Evolutionary conservation across 2,888 invertebrate genomes (phyloP).

Genomic region (Teinopalpus imperialis): DNA sequence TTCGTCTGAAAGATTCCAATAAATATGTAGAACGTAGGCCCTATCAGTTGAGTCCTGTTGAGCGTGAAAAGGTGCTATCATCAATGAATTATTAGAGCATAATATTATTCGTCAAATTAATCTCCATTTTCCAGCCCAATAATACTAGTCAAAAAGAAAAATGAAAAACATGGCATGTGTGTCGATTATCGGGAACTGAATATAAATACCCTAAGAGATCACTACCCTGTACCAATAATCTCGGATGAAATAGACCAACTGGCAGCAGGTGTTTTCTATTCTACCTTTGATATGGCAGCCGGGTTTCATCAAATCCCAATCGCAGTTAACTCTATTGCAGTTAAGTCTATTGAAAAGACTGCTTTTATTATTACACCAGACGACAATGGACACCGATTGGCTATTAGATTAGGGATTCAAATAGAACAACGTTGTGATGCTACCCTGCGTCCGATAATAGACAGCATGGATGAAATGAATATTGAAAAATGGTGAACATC

Average conservation of each 20-base stretch:
- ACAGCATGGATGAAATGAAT: no score
- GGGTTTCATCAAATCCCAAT: conserved; percentile 23
- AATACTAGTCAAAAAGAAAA: conserved; percentile 24
- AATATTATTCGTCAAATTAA: no score
- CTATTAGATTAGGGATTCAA: no score
- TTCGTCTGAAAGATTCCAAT: conserved; percentile 23
- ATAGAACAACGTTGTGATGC: no score
- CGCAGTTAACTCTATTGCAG: not conserved
- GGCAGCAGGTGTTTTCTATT: conserved; percentile 1
- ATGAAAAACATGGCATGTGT: no score
- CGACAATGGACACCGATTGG: no score
- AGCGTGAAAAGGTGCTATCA: conserved; percentile 25
- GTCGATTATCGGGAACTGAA: no score
- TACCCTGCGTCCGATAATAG: no score
- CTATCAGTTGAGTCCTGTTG: conserved; percentile 18
- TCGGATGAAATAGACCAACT: conserved; percentile 17
- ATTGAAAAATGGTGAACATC: no score
- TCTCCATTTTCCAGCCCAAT: conserved; percentile 30
- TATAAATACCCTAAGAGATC: conserved; percentile 15
- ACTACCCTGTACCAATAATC: conserved; percentile 19
- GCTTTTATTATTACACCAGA: no score
- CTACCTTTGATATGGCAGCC: conserved; percentile 19
- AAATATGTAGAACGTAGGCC: no score
- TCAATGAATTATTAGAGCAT: conserved; percentile 26
- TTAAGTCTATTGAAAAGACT: no score